Evolutionary conservation across 1,140 invertebrate species (phyloP).

Genomic region (Sinella curviseta): DNA sequence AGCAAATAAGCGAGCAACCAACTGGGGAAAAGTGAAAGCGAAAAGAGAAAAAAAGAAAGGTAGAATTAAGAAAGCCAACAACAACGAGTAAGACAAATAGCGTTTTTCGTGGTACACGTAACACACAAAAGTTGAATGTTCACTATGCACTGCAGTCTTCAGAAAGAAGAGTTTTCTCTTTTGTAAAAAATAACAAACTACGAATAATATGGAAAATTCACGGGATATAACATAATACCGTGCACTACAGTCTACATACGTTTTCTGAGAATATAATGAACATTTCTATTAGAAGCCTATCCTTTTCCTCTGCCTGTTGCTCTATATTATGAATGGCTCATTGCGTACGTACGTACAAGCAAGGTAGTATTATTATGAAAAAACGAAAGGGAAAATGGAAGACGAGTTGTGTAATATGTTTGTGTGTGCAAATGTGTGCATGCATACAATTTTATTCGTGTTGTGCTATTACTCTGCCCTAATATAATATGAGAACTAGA

Average conservation of each 20-base stretch:
- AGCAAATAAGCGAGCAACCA: not conserved
- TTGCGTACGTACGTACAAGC: too few relatives aligned
- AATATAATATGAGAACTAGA: too few relatives aligned
- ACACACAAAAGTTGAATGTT: too few relatives aligned
- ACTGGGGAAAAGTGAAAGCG: not conserved
- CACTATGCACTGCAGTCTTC: too few relatives aligned
- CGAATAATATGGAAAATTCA: too few relatives aligned
- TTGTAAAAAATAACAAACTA: too few relatives aligned
- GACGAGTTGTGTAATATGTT: not conserved
- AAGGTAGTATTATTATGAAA: too few relatives aligned
- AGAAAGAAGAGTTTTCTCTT: too few relatives aligned
- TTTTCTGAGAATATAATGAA: too few relatives aligned
- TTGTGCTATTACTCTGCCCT: not conserved
- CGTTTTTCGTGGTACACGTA: too few relatives aligned
- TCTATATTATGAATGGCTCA: not conserved
- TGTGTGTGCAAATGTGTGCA: not conserved
- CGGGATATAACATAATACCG: too few relatives aligned
- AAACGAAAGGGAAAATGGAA: not conserved
- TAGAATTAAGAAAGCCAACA: slow-evolving; percentile 8
- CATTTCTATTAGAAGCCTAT: not conserved
- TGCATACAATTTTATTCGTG: not conserved
- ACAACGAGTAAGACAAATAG: slow-evolving; percentile 8
- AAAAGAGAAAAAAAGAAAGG: not conserved
- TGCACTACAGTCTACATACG: too few relatives aligned
- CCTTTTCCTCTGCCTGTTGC: not conserved